These are phyloP conservation scores for Eulemur rubriventer DNA, from an alignment of 2,797 vertebrate species.

Conservation along the genomic window DNA sequence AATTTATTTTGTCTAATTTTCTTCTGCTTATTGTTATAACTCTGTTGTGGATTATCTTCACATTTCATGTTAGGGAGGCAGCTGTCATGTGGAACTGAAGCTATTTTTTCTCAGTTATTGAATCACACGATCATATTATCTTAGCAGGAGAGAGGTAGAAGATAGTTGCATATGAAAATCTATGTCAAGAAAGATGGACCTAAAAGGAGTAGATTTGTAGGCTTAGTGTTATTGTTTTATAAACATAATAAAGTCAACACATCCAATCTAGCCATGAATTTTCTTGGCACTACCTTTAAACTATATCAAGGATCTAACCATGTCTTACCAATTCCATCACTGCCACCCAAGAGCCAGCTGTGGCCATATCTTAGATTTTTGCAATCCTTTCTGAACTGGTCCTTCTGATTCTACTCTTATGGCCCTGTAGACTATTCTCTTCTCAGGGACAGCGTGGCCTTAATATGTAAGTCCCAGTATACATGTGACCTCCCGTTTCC, in stretches of 20 bases:
- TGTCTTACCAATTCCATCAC: not conserved
- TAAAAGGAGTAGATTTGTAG: not conserved
- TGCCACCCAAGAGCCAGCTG: not conserved
- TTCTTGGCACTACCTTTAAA: not conserved
- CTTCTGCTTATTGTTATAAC: constrained; percentile 23
- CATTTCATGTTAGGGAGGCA: constrained; percentile 9
- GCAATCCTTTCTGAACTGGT: not conserved
- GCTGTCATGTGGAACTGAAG: not conserved
- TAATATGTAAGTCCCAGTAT: not conserved
- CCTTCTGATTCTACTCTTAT: not conserved
- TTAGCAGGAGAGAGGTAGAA: not conserved
- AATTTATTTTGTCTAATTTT: constrained; percentile 53
- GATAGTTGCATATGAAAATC: not conserved
- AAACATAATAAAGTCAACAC: not conserved
- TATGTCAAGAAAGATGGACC: not conserved
- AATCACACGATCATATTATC: constrained; percentile 15
- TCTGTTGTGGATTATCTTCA: not conserved
- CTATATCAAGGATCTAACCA: rapidly evolving
- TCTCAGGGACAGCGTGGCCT: not conserved
- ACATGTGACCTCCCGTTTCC: not conserved
- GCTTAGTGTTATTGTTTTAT: not conserved
- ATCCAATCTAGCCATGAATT: not conserved
- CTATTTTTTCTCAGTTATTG: constrained; percentile 33
- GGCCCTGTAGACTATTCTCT: not conserved
- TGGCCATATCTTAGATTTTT: not conserved